Evolutionary conservation across 1,140 invertebrate genomes (phyloP).

Genomic region (Diachasmimorpha longicaudata): DNA sequence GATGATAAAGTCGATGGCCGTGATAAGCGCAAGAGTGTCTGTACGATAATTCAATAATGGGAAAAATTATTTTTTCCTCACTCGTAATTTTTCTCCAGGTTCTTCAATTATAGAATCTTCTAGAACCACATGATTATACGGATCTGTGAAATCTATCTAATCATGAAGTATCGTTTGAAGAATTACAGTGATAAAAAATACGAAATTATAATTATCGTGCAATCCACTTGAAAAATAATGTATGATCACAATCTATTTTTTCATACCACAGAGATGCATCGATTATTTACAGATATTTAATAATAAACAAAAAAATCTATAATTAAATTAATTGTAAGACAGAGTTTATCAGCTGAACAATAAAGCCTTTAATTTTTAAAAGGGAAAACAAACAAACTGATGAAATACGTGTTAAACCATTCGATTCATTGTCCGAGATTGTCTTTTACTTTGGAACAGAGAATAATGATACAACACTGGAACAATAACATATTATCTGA

Average conservation of each 20-base stretch:
- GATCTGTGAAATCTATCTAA: background rate
- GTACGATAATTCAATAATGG: background rate
- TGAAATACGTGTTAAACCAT: slow-evolving; percentile 18
- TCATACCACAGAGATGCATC: slow-evolving; percentile 25
- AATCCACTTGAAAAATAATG: background rate
- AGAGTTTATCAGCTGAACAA: slow-evolving; percentile 17
- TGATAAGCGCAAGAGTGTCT: background rate
- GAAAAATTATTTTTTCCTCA: background rate
- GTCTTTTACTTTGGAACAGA: slow-evolving; percentile 10
- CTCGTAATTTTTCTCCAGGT: background rate
- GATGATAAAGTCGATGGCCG: slow-evolving; percentile 13
- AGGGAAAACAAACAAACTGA: background rate
- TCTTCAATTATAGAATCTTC: no score
- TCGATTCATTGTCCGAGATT: slow-evolving; percentile 34
- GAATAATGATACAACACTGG: background rate
- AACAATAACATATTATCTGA: slow-evolving; percentile 33
- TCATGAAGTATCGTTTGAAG: background rate
- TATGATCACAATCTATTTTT: slow-evolving; percentile 27
- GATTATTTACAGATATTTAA: slow-evolving; percentile 25
- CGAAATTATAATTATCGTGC: background rate
- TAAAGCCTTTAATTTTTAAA: slow-evolving; percentile 7
- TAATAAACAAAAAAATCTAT: background rate
- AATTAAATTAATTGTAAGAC: slow-evolving; percentile 26
- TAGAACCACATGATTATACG: no score
- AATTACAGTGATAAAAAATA: background rate